phyloP scores from a whole-genome alignment of 2,113 vertebrate species.

The Centropus bengalensis region DNA sequence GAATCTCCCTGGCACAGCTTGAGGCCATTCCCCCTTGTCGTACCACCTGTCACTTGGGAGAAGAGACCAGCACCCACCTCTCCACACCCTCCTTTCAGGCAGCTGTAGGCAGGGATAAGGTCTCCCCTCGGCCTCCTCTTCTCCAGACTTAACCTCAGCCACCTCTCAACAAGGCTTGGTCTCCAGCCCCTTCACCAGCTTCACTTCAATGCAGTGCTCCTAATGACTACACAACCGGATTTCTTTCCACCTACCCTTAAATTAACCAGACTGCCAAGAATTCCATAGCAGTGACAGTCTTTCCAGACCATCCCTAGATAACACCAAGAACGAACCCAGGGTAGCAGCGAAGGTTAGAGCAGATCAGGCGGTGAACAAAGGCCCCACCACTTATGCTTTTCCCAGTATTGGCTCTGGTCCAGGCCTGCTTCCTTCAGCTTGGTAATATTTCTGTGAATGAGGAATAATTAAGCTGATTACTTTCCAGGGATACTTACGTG shows the following conservation, averaged over 20 bases:
- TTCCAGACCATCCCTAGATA: neutral
- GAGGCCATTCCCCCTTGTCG: too few relatives aligned
- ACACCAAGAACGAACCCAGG: neutral
- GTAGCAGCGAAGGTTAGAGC: neutral
- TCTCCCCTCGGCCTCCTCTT: too few relatives aligned
- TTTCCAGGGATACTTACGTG: rapidly evolving
- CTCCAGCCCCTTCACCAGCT: too few relatives aligned
- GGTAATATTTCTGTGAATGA: neutral
- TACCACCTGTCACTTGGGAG: too few relatives aligned
- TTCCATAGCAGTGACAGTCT: neutral
- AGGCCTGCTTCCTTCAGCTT: neutral
- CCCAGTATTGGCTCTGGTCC: neutral
- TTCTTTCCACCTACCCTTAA: neutral
- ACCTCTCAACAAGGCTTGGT: too few relatives aligned
- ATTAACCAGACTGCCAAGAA: neutral
- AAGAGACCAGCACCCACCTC: too few relatives aligned
- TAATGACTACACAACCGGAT: neutral
- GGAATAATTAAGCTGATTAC: neutral
- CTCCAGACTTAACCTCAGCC: too few relatives aligned
- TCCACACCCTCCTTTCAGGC: too few relatives aligned
- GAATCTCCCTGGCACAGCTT: too few relatives aligned
- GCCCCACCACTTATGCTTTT: neutral
- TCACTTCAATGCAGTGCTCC: too few relatives aligned
- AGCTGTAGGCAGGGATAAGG: too few relatives aligned
- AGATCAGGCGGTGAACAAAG: neutral